Evolutionary conservation across 2,797 vertebrate genomes (phyloP), one percentile per base, ranked within the genome.

Genomic region (Phataginus tricuspis): DNA sequence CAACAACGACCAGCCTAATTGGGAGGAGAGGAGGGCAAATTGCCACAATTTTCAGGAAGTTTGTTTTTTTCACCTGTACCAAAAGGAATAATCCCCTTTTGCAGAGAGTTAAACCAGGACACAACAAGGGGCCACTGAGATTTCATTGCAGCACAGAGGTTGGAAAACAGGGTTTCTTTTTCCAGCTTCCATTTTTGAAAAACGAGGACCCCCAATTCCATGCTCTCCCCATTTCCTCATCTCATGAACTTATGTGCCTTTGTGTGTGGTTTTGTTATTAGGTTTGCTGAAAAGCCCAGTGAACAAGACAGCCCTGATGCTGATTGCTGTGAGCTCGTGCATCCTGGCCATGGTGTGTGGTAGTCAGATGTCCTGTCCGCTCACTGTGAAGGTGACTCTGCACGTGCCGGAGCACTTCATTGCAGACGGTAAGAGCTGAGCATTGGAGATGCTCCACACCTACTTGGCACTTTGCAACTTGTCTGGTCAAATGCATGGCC

Each of bases 381-480:
- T 99, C 96, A 99, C 99, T 0, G 99, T 99, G 98, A 99, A 99
- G 98, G 99, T 99, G 98, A 99, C 99, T 0, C 99, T 99, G 12
- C 99, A 99, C 0, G 99, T 99, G 79, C 99, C 99, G 0, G 99
- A 99, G 96, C 99, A 99, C 98, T 99, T 99, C 99, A 99, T 99
- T 0, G 99, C 99, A 0, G 99, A 99, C 2, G 99, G 99, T 99
- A 98, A 99, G 99, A 92, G 5, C 64, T 42, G 15, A 21, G 27
- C 0, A 0, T 49, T 7, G 1, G 55, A 82, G 80, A 51, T 16
- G 10, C 3, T 27, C 55, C 42, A 6, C 1, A 2, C 10, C 5
- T 8, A 10, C 68, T 49, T 21, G 4, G 49, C 66, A 61, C 2
- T 23, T 64, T 63, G 49, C 14, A 25, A 1, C 25, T 2, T 2